Evolutionary conservation across 2,797 vertebrate genomes (phyloP), one percentile per base, ranked within the genome.

Genomic region (Typhlichthys eigenmanni): DNA sequence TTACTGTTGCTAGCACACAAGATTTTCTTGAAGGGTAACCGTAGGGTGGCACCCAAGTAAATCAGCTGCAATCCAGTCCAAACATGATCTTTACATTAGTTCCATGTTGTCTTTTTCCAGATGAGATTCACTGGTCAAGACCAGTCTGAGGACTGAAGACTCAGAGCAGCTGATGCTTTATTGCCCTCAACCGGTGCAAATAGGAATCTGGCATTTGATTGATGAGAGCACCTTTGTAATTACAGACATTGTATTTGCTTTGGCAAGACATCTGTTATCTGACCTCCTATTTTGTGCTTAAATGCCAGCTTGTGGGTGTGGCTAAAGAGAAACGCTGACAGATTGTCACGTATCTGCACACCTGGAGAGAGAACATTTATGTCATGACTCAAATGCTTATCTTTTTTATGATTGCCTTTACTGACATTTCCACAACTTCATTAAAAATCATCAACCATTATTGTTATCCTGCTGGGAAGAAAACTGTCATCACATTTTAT

Each of bases 181-280:
- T 81, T 14, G 76, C 84, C 69, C 61, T 54, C 65, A 69, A 79
- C 83, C 68, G 75, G 78, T 79, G 82, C 83, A 82, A 88, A 89
- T 84, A 79, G 32, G 70, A 82, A 85, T 83, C 72, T 54, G 69
- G 54, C 58, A 13, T 58, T 71, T 89, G 88, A 91, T 91, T 87
- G 85, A 91, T 85, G 86, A 75, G 76, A 68, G 79, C 79, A 75
- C 85, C 87, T 88, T 86, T 87, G 83, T 89, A 90, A 88, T 89
- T 82, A 85, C 81, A 84, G 80, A 57, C 72, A 12, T 84, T 71
- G 69, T 79, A 79, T 89, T 88, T 85, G 83, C 82, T 89, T 90
- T 87, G 86, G 88, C 85, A 74, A 75, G 79, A 78, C 82, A 82
- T 91, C 90, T 87, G 80, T 92, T 69, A 68, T 81, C 75, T 12